Evolutionary conservation across 2,113 vertebrate genomes (phyloP).

Genomic region (Balaenoptera acutorostrata): DNA sequence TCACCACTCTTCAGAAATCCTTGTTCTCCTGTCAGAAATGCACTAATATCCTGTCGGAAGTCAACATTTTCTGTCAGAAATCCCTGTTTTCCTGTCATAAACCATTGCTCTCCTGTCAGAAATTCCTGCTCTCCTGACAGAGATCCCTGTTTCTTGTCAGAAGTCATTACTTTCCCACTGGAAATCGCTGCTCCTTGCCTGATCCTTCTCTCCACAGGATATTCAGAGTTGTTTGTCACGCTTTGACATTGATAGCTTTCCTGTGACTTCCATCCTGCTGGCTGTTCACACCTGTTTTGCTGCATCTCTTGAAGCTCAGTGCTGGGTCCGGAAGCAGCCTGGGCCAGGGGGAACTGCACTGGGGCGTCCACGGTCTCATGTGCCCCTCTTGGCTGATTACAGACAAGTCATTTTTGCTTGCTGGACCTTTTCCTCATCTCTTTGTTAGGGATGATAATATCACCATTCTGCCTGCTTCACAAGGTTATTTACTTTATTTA

Average conservation of each 20-base stretch:
- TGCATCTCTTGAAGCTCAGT: neutral
- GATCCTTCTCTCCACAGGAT: neutral
- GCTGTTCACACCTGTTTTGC: neutral
- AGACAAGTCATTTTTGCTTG: neutral
- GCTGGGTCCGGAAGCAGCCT: neutral
- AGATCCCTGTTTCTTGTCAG: slow-evolving; percentile 1
- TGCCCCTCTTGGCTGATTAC: neutral
- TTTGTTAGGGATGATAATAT: neutral
- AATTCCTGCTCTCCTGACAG: neutral
- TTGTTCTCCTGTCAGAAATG: slow-evolving; percentile 10
- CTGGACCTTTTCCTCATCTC: neutral
- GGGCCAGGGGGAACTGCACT: neutral
- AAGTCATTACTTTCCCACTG: neutral
- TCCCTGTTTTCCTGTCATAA: neutral
- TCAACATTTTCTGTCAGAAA: neutral
- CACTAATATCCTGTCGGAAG: neutral
- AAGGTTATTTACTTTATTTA: neutral
- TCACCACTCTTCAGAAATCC: neutral
- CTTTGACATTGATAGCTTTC: neutral
- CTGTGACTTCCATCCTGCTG: neutral
- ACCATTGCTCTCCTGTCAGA: slow-evolving; percentile 2
- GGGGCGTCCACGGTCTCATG: neutral
- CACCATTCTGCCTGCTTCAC: neutral
- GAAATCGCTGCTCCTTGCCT: neutral
- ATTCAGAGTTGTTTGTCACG: neutral